Conservation (phyloP, 2,888 invertebrate species). For the Augochlorella aurata region DNA sequence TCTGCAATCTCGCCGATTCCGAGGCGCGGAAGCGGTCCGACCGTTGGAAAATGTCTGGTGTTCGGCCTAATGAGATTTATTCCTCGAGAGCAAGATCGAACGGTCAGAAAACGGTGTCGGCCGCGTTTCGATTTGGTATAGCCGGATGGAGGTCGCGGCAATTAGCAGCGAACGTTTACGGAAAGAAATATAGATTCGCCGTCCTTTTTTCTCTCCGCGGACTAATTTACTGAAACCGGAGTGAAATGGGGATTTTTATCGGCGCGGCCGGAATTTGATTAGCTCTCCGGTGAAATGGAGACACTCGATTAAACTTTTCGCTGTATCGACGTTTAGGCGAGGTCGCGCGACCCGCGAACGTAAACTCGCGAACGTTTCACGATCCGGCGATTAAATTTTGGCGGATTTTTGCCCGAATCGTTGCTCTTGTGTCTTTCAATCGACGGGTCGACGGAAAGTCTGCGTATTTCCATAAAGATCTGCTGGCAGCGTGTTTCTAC, state of each 20-base stretch:
- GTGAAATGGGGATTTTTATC: not conserved
- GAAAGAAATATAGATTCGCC: slow-evolving; percentile 1
- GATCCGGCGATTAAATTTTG: too few species aligned
- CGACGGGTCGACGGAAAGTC: not conserved
- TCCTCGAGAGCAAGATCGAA: slow-evolving; percentile 7
- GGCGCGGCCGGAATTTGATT: not conserved
- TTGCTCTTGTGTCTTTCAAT: too few species aligned
- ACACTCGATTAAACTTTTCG: not conserved
- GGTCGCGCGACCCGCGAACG: not conserved
- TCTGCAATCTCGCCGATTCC: slow-evolving; percentile 14
- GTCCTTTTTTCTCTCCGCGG: not conserved
- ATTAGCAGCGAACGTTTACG: slow-evolving; percentile 4
- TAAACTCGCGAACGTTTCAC: too few species aligned
- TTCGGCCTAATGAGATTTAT: slow-evolving; percentile 9
- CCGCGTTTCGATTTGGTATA: not conserved
- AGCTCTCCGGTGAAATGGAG: not conserved
- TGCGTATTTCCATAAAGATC: slow-evolving; percentile 7
- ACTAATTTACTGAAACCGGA: not conserved
- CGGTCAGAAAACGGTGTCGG: not conserved
- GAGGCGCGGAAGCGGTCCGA: not conserved
- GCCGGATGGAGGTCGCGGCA: not conserved
- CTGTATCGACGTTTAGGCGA: not conserved
- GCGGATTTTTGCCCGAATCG: too few species aligned
- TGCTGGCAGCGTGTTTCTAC: not conserved
- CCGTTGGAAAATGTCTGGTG: not conserved